Evolutionary conservation across 2,888 invertebrate species (phyloP).

Genomic region (Acanthopleura granulata): DNA sequence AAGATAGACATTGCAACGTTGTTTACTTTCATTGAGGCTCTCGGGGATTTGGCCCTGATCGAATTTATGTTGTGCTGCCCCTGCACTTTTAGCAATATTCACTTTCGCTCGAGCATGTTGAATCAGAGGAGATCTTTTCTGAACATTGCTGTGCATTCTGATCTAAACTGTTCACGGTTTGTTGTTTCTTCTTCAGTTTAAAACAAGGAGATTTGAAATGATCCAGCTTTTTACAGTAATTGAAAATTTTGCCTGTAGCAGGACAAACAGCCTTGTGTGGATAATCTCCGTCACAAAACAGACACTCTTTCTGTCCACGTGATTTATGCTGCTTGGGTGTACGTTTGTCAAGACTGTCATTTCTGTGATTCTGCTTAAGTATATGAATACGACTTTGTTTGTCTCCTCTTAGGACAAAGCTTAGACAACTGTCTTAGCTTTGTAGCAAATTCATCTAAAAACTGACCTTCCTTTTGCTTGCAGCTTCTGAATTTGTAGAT

Average conservation of each 20-base stretch:
- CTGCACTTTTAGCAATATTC: not conserved
- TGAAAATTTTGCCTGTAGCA: slow-evolving; percentile 22
- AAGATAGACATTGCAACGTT: not conserved
- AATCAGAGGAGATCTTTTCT: not conserved
- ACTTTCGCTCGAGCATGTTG: not conserved
- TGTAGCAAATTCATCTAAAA: slow-evolving; percentile 36
- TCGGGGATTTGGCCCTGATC: not conserved
- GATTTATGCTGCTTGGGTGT: too few relatives aligned
- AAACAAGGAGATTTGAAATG: slow-evolving; percentile 24
- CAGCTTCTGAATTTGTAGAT: slow-evolving; percentile 32
- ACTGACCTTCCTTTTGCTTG: slow-evolving; percentile 33
- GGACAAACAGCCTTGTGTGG: slow-evolving; percentile 23
- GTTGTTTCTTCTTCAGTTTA: not conserved
- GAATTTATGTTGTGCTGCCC: not conserved
- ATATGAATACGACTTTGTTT: too few relatives aligned
- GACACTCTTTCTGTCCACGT: slow-evolving; percentile 17
- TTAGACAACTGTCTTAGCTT: slow-evolving; percentile 33
- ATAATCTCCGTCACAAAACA: slow-evolving; percentile 29
- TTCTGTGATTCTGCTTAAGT: too few relatives aligned
- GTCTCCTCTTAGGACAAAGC: slow-evolving; percentile 19
- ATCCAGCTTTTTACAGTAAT: slow-evolving; percentile 26
- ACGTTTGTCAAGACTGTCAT: too few relatives aligned
- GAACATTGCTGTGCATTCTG: not conserved
- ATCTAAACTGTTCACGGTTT: not conserved
- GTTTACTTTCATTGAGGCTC: not conserved